Evolutionary conservation across 2,113 vertebrate genomes (phyloP).

Genomic region (Astatoreochromis straeleni): DNA sequence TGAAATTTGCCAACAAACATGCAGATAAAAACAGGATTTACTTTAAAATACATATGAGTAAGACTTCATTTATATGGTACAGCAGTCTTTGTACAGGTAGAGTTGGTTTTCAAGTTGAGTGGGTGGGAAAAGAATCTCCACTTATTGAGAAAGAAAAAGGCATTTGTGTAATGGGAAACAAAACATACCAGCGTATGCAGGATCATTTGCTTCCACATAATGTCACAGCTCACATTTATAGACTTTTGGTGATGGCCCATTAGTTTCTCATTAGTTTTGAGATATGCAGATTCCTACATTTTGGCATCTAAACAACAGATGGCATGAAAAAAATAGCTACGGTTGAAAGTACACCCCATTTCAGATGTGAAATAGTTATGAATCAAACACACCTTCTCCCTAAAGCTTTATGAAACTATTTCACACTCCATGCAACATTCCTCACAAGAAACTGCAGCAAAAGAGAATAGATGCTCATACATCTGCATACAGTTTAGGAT

Average conservation of each 20-base stretch:
- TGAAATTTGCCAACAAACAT: neutral
- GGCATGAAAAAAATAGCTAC: conserved; percentile 21
- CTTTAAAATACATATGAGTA: neutral
- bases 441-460: conserved; percentile 16
- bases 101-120: conserved; percentile 7
- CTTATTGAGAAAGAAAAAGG: neutral
- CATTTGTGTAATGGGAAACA: conserved; percentile 47
- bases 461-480: neutral
- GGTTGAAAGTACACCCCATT: conserved; percentile 33
- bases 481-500: neutral
- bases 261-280: conserved; percentile 60
- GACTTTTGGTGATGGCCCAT: conserved; percentile 51
- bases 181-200: conserved; percentile 9
- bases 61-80: neutral
- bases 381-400: conserved; percentile 52
- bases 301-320: conserved; percentile 52
- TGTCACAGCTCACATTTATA: conserved; percentile 35
- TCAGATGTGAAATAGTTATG: conserved; percentile 35
- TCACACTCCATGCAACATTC: conserved; percentile 49
- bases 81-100: neutral
- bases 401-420: conserved; percentile 56
- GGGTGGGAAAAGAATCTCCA: neutral
- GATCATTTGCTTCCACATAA: conserved; percentile 43
- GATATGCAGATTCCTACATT: conserved; percentile 45
- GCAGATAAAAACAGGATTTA: neutral